phyloP scores from a whole-genome alignment of 1,140 invertebrate species.

The Grapholita molesta region DNA sequence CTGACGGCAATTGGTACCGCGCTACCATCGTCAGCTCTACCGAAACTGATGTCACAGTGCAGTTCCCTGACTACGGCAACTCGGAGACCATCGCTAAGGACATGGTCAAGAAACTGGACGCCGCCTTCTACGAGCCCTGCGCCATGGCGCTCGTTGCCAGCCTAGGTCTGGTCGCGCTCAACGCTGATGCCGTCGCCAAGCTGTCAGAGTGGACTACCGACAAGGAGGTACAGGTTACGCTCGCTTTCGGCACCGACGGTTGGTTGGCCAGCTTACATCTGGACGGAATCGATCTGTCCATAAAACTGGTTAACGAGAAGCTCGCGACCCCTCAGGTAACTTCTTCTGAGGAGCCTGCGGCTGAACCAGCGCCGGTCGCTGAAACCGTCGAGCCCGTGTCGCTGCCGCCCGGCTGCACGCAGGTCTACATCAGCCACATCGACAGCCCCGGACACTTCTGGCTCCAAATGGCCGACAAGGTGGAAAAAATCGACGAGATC shows the following conservation, averaged over 20 bases:
- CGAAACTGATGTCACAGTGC: slow-evolving; percentile 77
- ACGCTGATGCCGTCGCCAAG: slow-evolving; percentile 50
- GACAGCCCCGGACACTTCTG: slow-evolving; percentile 84
- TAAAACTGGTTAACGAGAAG: slow-evolving; percentile 66
- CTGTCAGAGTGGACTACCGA: slow-evolving; percentile 60
- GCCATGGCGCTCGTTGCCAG: slow-evolving; percentile 77
- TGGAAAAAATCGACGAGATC: slow-evolving; percentile 75
- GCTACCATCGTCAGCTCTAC: slow-evolving; percentile 77
- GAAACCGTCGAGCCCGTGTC: slow-evolving; percentile 44
- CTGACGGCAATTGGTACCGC: slow-evolving; percentile 84
- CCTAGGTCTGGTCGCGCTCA: slow-evolving; percentile 50
- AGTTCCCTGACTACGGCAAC: slow-evolving; percentile 89
- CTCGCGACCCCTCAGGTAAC: slow-evolving; percentile 49
- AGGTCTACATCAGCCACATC: slow-evolving; percentile 81
- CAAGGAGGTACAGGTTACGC: slow-evolving; percentile 63
- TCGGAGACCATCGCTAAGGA: slow-evolving; percentile 78
- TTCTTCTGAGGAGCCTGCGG: slow-evolving; percentile 20
- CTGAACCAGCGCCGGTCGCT: slow-evolving; percentile 26
- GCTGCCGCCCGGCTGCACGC: slow-evolving; percentile 59
- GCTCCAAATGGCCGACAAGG: slow-evolving; percentile 78
- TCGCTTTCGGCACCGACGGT: slow-evolving; percentile 54
- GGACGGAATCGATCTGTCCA: slow-evolving; percentile 57
- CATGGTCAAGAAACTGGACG: slow-evolving; percentile 76
- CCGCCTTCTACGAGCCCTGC: slow-evolving; percentile 77
- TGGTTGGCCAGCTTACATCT: slow-evolving; percentile 66